Conservation (phyloP, 1,140 invertebrate species). For the Anoplophora glabripennis region DNA sequence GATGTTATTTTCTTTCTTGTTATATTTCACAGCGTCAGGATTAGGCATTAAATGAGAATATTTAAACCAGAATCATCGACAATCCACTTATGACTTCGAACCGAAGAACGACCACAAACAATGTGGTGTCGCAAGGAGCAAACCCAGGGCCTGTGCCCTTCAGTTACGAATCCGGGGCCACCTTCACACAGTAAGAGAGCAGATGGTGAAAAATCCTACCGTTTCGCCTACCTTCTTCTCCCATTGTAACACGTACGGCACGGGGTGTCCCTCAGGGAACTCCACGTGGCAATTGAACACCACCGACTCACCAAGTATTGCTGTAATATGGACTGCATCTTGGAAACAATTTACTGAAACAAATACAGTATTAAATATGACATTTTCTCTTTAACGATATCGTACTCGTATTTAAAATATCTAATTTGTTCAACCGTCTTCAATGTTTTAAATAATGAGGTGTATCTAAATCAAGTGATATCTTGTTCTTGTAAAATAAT, state of each 20-base stretch:
- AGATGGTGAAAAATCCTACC: conserved; percentile 70
- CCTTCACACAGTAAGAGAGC: conserved; percentile 33
- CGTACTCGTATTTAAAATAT: too few species aligned
- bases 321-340: conserved; percentile 93
- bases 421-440: too few species aligned
- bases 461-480: too few species aligned
- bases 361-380: too few species aligned
- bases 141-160: conserved; percentile 22
- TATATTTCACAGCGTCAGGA: too few species aligned
- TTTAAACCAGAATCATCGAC: too few species aligned
- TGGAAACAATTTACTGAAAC: conserved; percentile 57
- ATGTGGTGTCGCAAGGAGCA: conserved; percentile 26
- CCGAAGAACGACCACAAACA: background rate
- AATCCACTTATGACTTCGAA: too few species aligned
- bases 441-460: too few species aligned
- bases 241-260: conserved; percentile 96
- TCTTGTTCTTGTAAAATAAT: too few species aligned
- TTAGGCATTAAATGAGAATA: too few species aligned
- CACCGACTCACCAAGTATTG: conserved; percentile 91
- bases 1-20: too few species aligned
- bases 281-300: conserved; percentile 96
- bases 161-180: conserved; percentile 4
- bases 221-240: conserved; percentile 95
- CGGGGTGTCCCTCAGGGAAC: conserved; percentile 89
- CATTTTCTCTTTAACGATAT: too few species aligned